Evolutionary conservation across 2,113 vertebrate species (phyloP).

Genomic region (Hydrolagus affinis): DNA sequence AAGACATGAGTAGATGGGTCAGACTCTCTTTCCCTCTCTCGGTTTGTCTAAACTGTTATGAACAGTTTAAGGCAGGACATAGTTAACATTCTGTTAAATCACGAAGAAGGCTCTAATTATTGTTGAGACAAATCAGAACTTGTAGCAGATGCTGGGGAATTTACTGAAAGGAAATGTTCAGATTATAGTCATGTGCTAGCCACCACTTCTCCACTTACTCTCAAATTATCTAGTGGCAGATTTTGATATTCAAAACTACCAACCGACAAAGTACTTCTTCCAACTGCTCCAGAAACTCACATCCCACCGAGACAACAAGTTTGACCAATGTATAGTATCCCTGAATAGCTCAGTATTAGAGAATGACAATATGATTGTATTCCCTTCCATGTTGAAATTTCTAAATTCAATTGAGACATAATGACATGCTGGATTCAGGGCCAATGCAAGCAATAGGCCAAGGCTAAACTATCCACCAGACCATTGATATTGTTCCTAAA

Average conservation of each 20-base stretch:
- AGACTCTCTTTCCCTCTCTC: too few species aligned
- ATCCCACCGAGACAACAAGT: too few species aligned
- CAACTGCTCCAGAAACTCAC: constrained; percentile 38
- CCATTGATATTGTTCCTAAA: background rate
- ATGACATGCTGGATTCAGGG: too few species aligned
- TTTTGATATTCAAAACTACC: constrained; percentile 44
- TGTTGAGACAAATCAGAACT: background rate
- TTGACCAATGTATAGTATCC: too few species aligned
- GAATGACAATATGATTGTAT: too few species aligned
- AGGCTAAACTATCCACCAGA: too few species aligned
- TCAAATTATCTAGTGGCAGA: background rate
- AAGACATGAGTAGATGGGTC: too few species aligned
- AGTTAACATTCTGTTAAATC: background rate
- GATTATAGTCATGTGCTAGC: background rate
- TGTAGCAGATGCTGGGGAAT: background rate
- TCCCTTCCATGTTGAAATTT: too few species aligned
- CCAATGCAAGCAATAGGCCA: too few species aligned
- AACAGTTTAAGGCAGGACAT: background rate
- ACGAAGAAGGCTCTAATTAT: background rate
- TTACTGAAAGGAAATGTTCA: background rate
- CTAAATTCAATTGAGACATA: too few species aligned
- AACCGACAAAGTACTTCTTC: constrained; percentile 34
- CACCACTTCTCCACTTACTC: background rate
- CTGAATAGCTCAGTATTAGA: too few species aligned
- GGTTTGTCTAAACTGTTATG: too few species aligned